Conservation (phyloP, 2,797 vertebrate genomes). For the Kryptopterus vitreolus region DNA sequence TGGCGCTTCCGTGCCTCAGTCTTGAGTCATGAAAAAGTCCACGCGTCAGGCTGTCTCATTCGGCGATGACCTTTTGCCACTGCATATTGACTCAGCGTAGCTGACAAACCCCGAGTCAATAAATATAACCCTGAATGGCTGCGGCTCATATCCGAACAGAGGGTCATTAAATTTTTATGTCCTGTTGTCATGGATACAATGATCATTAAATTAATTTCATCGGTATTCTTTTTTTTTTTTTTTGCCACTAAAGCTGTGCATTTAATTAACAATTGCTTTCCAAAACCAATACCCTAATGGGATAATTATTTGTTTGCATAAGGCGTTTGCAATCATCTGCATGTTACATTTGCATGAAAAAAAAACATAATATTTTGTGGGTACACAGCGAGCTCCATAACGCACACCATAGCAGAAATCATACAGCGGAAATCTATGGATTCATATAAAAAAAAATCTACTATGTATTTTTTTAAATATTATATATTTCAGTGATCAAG, state of each 20-base stretch:
- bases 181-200: conserved; percentile 1
- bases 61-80: conserved; percentile 69
- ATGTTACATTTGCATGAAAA: background rate
- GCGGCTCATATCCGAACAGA: conserved; percentile 14
- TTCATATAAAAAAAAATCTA: background rate
- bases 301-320: background rate
- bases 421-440: background rate
- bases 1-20: background rate
- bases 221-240: no score
- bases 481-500: background rate
- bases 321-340: no score
- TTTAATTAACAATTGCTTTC: background rate
- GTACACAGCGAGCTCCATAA: background rate
- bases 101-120: conserved; percentile 66
- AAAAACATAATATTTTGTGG: background rate
- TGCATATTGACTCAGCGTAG: conserved; percentile 62
- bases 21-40: background rate
- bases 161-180: conserved; percentile 1
- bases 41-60: conserved; percentile 70
- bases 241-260: background rate
- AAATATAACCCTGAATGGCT: conserved; percentile 64
- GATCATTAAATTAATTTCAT: background rate
- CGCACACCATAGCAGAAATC: background rate
- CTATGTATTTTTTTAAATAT: background rate
- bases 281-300: background rate